Evolutionary conservation across 2,797 vertebrate genomes (phyloP).

Genomic region (Fratercula arctica): DNA sequence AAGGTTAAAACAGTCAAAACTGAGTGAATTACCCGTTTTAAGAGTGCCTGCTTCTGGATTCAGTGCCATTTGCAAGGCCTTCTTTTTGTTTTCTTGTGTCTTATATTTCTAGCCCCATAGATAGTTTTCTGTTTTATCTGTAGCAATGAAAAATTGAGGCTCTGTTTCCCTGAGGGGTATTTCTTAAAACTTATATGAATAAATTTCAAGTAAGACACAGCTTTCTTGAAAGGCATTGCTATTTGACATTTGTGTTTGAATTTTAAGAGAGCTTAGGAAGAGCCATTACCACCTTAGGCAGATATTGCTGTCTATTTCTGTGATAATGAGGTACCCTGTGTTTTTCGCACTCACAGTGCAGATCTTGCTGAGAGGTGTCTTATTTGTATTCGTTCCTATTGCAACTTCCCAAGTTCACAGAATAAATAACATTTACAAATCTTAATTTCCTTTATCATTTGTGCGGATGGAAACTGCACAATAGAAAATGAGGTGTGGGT

Average conservation of each 20-base stretch:
- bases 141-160: conserved; percentile 32
- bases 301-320: conserved; percentile 43
- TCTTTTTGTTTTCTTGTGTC: background rate
- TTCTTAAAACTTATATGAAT: conserved; percentile 65
- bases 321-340: conserved; percentile 56
- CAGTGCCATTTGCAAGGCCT: background rate
- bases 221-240: conserved; percentile 52
- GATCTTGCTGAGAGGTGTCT: conserved; percentile 35
- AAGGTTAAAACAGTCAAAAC: conserved; percentile 9
- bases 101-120: background rate
- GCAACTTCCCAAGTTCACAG: background rate
- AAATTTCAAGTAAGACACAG: conserved; percentile 54
- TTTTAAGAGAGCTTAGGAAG: conserved; percentile 54
- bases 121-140: conserved; percentile 16
- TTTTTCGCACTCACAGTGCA: conserved; percentile 24
- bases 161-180: conserved; percentile 26
- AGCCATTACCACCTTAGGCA: conserved; percentile 48
- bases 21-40: background rate
- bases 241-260: conserved; percentile 62
- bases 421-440: conserved; percentile 61
- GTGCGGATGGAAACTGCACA: background rate
- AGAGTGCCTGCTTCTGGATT: background rate
- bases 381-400: conserved; percentile 65
- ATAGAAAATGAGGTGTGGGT: background rate
- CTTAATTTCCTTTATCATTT: conserved; percentile 65